A percentile compares a stretch with the other conserved stretches of the same genome.
phyloP scores from a whole-genome alignment of 2,797 vertebrate genomes.

The Gymnoscopelus microlampas region DNA sequence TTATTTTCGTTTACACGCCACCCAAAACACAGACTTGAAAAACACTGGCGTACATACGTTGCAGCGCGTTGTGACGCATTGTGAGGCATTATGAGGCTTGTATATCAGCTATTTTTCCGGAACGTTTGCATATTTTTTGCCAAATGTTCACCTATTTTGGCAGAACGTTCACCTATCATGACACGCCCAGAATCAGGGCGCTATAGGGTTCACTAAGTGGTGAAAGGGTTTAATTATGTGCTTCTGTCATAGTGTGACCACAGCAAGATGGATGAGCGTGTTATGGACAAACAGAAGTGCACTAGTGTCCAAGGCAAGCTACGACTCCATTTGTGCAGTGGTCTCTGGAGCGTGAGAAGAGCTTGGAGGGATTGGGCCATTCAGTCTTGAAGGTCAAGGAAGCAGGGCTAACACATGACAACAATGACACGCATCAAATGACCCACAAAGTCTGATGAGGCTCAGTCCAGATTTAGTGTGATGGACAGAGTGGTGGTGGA shows the following conservation, averaged over 20 bases:
- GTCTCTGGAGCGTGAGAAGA: conserved; percentile 56
- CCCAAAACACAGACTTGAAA: conserved; percentile 27
- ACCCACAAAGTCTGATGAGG: conserved; percentile 8
- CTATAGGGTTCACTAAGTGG: too few relatives aligned
- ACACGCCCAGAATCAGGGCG: too few relatives aligned
- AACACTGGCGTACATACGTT: background rate
- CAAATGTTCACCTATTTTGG: too few relatives aligned
- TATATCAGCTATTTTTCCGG: too few relatives aligned
- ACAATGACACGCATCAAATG: conserved; percentile 36
- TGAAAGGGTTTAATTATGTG: conserved; percentile 38
- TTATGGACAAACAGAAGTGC: conserved; percentile 18
- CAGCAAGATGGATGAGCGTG: conserved; percentile 23
- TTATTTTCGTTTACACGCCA: conserved; percentile 25
- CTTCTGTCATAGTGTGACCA: conserved; percentile 29
- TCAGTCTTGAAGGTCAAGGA: conserved; percentile 59
- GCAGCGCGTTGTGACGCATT: background rate
- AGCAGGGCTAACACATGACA: conserved; percentile 11
- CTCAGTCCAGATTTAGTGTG: conserved; percentile 10
- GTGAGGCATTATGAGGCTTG: too few relatives aligned
- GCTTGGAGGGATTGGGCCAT: conserved; percentile 28
- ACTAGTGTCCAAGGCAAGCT: conserved; percentile 54
- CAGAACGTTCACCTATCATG: too few relatives aligned
- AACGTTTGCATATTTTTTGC: too few relatives aligned
- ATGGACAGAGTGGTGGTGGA: background rate
- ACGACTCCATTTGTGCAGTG: conserved; percentile 55